Conservation (phyloP, 1,140 invertebrate genomes). For the Medauroidea extradentata region DNA sequence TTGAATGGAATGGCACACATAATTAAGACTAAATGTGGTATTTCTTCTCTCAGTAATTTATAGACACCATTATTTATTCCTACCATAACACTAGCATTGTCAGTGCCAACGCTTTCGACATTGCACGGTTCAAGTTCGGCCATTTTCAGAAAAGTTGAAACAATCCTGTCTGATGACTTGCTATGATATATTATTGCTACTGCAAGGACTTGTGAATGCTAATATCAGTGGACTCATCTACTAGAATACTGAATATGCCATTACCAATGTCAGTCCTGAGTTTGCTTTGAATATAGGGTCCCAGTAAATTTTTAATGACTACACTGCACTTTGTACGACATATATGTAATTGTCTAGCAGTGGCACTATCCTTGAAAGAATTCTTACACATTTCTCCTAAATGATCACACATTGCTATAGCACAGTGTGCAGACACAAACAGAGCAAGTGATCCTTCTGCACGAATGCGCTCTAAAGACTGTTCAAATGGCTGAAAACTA, state of each 20-base stretch:
- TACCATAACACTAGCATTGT: conserved; percentile 39
- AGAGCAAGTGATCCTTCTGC: too few species aligned
- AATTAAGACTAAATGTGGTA: conserved; percentile 23
- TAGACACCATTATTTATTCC: conserved; percentile 38
- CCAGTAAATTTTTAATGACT: too few species aligned
- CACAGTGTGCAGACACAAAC: too few species aligned
- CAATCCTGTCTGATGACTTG: conserved; percentile 19
- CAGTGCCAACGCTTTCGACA: conserved; percentile 34
- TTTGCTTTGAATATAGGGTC: not conserved
- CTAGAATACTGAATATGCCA: conserved; percentile 34
- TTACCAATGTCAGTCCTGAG: conserved; percentile 31
- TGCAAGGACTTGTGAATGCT: conserved; percentile 33
- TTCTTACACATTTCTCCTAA: too few species aligned
- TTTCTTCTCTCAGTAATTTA: conserved; percentile 21
- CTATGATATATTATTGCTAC: conserved; percentile 33
- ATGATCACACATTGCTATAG: too few species aligned
- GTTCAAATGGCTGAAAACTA: too few species aligned
- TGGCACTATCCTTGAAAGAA: too few species aligned
- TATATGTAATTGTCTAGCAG: too few species aligned
- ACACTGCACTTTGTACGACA: too few species aligned
- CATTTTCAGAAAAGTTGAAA: conserved; percentile 28
- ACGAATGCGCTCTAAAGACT: too few species aligned
- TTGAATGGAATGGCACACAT: conserved; percentile 33
- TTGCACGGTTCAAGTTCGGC: conserved; percentile 17
- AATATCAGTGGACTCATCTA: conserved; percentile 43